phyloP scores from a whole-genome alignment of 30 jellyfish, hydroid and myxozoan genomes.

The Calvadosia cruxmelitensis region DNA sequence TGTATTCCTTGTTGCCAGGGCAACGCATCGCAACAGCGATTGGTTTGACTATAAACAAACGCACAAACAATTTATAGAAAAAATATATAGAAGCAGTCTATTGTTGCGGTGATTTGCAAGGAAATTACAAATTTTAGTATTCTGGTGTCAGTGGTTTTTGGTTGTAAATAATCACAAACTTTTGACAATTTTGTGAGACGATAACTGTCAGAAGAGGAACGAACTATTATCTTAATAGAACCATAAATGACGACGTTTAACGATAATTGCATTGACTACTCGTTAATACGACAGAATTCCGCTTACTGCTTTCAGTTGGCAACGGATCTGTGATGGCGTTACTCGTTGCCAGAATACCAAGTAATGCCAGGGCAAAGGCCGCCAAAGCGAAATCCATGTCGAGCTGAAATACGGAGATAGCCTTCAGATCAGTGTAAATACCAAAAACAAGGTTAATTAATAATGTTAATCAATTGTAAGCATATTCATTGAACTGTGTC shows the following conservation, averaged over 20 bases:
- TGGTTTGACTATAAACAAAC: neutral
- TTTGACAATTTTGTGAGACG: too few relatives aligned
- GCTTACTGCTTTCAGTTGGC: conserved; percentile 45
- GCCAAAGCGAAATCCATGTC: too few relatives aligned
- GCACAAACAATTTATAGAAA: too few relatives aligned
- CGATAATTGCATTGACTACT: neutral
- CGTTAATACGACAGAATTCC: neutral
- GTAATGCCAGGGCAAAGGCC: too few relatives aligned
- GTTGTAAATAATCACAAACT: too few relatives aligned
- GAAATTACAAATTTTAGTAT: neutral
- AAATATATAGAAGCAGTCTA: too few relatives aligned
- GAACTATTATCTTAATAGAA: neutral
- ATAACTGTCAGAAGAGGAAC: conserved; percentile 20
- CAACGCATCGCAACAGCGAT: conserved; percentile 15
- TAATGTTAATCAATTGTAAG: too few relatives aligned
- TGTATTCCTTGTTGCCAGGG: conserved; percentile 28
- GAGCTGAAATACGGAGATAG: too few relatives aligned
- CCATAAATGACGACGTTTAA: neutral
- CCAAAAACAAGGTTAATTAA: too few relatives aligned
- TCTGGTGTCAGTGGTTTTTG: too few relatives aligned
- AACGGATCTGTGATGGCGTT: conserved; percentile 42
- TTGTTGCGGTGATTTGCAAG: neutral
- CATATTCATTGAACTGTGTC: too few relatives aligned
- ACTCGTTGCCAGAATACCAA: neutral
- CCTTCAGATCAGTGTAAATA: too few relatives aligned